Base-by-base conservation (phyloP, 2,113 vertebrate species). In the Eretmodus cyanostictus region DNA sequence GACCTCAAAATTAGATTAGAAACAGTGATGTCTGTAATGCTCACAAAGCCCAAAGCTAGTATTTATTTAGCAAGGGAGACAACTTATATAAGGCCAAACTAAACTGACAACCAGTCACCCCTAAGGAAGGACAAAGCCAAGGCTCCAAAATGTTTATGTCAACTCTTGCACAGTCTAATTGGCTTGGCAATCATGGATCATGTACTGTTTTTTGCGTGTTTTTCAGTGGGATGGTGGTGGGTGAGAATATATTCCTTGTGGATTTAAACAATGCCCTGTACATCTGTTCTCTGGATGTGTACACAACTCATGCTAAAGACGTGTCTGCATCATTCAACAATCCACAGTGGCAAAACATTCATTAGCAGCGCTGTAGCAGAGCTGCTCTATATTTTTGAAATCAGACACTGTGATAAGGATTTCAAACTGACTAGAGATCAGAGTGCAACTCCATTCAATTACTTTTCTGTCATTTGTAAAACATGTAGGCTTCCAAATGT, bases 341-440 rank as follows among this genome's bases (percentile, higher is more conserved):
- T 86, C 31, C 14, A 9, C 76, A 3, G 36, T 47, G 79, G 87
- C 19, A 34, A 66, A 89, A 73, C 90, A 84, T 91, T 93, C 89
- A 93, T 92, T 91, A 92, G 86, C 27, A 5, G 82, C 4, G 63
- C 87, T 53, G 61, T 54, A 86, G 54, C 61, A 68, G 71, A 91
- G 86, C 89, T 11, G 53, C 89, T 92, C 53, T 90, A 89, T 91
- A 85, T 90, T 91, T 78, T 34, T 51, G 7, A 93, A 91, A 85
- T 93, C 86, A 87, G 73, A 87, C 86, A 63, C 87, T 82, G 51
- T 81, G 93, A 92, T 92, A 93, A 92, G 86, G 84, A 87, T 87
- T 89, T 92, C 80, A 86, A 85, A 92, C 86, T 86, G 88, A 92
- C 90, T 87, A 11, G n/a, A 86, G 85, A 90, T 94, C 92, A 90